These are phyloP conservation scores for Apocrypta bakeri DNA, from an alignment of 1,140 invertebrate genomes.

Conservation along the genomic window DNA sequence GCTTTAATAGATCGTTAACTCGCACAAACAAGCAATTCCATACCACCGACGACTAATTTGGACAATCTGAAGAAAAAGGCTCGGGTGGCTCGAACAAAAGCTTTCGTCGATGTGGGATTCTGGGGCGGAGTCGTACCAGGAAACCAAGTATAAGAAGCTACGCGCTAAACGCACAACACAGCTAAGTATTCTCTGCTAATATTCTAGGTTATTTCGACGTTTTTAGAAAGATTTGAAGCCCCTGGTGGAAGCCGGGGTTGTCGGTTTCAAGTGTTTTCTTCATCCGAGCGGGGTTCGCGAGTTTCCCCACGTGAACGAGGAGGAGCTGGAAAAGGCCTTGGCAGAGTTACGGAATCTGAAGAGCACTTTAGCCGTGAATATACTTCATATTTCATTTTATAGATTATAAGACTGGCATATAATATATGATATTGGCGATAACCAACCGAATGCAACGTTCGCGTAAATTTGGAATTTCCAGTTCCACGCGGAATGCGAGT, in stretches of 20 bases:
- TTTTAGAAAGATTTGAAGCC: conserved; percentile 76
- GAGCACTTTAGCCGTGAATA: conserved; percentile 77
- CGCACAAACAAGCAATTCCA: conserved; percentile 85
- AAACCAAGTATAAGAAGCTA: conserved; percentile 73
- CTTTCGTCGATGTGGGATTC: conserved; percentile 83
- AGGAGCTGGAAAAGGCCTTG: conserved; percentile 77
- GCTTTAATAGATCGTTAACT: too few relatives aligned
- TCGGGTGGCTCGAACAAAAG: conserved; percentile 76
- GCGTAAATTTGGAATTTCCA: conserved; percentile 64
- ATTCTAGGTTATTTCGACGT: conserved; percentile 20
- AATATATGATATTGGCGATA: too few relatives aligned
- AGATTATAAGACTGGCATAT: too few relatives aligned
- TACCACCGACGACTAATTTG: conserved; percentile 81
- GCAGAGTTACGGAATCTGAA: conserved; percentile 75
- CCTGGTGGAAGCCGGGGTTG: conserved; percentile 79
- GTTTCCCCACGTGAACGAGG: conserved; percentile 77
- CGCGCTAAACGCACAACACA: too few relatives aligned
- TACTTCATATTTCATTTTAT: neutral
- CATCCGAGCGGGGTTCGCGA: conserved; percentile 81
- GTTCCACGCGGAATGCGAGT: conserved; percentile 82
- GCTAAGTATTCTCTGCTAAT: too few relatives aligned
- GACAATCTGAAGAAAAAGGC: conserved; percentile 78
- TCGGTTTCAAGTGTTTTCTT: conserved; percentile 85
- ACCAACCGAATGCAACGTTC: conserved; percentile 29
- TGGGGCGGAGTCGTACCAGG: conserved; percentile 83